These are phyloP conservation scores for Nebria salina DNA, from an alignment of 2,888 invertebrate species.

Conservation along the genomic window DNA sequence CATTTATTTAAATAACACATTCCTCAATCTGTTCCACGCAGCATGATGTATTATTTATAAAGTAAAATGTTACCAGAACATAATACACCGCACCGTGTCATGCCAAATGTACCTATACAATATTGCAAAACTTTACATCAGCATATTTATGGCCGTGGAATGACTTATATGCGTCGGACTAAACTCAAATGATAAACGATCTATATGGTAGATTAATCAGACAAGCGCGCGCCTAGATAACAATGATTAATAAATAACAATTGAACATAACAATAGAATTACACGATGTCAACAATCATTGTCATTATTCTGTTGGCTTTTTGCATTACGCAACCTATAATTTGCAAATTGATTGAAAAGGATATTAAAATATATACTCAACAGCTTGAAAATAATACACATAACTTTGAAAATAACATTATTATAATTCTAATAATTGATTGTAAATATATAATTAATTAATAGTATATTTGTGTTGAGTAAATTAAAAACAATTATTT, in stretches of 20 bases:
- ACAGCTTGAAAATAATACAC: too few species aligned
- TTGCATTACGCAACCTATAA: background rate
- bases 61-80: background rate
- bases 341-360: background rate
- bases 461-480: background rate
- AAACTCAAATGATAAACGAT: constrained; percentile 20
- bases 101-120: background rate
- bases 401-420: too few species aligned
- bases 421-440: too few species aligned
- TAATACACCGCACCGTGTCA: background rate
- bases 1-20: background rate
- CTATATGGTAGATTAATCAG: constrained; percentile 35
- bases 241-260: constrained; percentile 46
- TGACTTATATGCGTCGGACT: constrained; percentile 24
- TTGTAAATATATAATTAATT: too few species aligned
- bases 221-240: constrained; percentile 22
- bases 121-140: background rate
- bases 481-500: too few species aligned
- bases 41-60: background rate
- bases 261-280: constrained; percentile 36
- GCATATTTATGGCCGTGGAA: constrained; percentile 27
- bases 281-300: background rate
- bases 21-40: background rate
- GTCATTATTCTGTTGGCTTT: background rate
- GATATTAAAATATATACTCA: background rate